Evolutionary conservation across 2,888 invertebrate species (phyloP).

Genomic region (Volucella inanis): DNA sequence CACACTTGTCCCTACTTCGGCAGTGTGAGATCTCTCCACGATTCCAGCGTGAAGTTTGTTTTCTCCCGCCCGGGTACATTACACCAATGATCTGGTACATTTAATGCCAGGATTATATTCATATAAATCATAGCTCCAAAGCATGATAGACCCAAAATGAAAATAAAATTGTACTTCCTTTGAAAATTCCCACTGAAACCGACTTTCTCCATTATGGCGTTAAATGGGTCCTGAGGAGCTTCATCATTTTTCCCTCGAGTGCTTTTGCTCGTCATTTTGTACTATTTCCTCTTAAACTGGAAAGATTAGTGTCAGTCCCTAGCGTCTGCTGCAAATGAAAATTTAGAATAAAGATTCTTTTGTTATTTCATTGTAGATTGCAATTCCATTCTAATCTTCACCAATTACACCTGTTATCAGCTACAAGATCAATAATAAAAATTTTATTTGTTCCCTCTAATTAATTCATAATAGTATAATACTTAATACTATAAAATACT

Average conservation of each 20-base stretch:
- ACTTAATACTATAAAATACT: background rate
- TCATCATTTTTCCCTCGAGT: constrained; percentile 31
- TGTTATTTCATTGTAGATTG: background rate
- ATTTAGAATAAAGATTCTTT: background rate
- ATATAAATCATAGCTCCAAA: constrained; percentile 84
- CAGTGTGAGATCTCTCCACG: constrained; percentile 84
- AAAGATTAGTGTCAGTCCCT: background rate
- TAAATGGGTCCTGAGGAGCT: constrained; percentile 82
- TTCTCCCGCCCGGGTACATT: constrained; percentile 84
- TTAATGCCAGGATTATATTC: constrained; percentile 84
- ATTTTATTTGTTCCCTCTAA: no score
- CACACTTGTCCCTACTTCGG: constrained; percentile 82
- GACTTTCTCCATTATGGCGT: constrained; percentile 84
- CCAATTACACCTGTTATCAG: no score
- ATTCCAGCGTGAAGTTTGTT: constrained; percentile 83
- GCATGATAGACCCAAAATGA: constrained; percentile 83
- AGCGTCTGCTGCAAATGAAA: background rate
- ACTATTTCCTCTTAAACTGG: background rate
- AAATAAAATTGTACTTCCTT: constrained; percentile 83
- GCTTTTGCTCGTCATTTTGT: constrained; percentile 47
- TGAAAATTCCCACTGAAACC: constrained; percentile 85
- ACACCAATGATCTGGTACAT: constrained; percentile 86
- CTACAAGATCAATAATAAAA: no score
- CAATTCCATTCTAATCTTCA: no score
- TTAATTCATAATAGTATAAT: no score